Evolutionary conservation across 2,113 vertebrate species (phyloP).

Genomic region (Percopsis transmontana): DNA sequence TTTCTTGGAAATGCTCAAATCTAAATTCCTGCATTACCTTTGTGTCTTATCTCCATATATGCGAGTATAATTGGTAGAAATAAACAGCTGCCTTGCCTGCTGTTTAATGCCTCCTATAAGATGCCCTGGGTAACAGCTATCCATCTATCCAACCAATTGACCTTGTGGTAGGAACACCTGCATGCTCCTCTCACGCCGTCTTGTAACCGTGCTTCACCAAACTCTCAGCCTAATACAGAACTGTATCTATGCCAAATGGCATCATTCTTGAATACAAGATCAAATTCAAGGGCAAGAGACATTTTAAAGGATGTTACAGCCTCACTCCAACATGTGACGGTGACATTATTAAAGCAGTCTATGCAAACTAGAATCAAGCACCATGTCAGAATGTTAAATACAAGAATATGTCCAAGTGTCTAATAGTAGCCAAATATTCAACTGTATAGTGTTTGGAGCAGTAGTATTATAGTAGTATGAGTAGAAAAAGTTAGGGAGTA

Average conservation of each 20-base stretch:
- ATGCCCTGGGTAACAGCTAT: slow-evolving; percentile 65
- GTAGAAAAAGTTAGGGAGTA: neutral
- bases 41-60: slow-evolving; percentile 50
- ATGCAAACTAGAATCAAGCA: slow-evolving; percentile 6
- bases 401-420: neutral
- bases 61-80: slow-evolving; percentile 53
- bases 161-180: slow-evolving; percentile 64
- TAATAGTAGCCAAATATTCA: neutral
- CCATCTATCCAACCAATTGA: slow-evolving; percentile 73
- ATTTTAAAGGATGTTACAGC: slow-evolving; percentile 24
- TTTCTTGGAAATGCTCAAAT: slow-evolving; percentile 24
- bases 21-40: neutral
- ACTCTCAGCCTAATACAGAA: slow-evolving; percentile 35
- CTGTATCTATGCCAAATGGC: slow-evolving; percentile 49
- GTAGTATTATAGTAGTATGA: neutral
- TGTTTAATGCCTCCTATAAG: slow-evolving; percentile 56
- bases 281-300: slow-evolving; percentile 53
- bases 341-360: slow-evolving; percentile 16
- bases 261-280: slow-evolving; percentile 49
- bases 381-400: neutral
- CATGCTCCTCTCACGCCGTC: slow-evolving; percentile 52
- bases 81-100: slow-evolving; percentile 64
- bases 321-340: slow-evolving; percentile 13
- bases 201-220: slow-evolving; percentile 62
- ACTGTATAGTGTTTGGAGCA: neutral